Conservation (phyloP, 2,113 vertebrate species). For the Atlantisia rogersi region DNA sequence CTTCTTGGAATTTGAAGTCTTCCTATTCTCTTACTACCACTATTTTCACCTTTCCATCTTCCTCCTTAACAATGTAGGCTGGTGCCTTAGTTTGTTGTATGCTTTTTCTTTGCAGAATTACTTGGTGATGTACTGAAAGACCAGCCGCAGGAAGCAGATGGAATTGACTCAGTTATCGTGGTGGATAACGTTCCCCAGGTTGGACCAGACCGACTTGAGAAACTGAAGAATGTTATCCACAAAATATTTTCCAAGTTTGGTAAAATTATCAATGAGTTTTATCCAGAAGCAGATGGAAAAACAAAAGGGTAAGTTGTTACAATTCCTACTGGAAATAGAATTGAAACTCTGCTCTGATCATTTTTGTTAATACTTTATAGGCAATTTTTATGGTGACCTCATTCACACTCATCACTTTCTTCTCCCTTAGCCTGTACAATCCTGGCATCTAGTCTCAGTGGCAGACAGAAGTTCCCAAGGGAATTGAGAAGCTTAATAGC, state of each 20-base stretch:
- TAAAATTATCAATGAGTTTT: conserved; percentile 95
- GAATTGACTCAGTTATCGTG: conserved; percentile 94
- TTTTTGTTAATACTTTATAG: neutral
- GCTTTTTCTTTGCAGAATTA: conserved; percentile 71
- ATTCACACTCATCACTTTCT: neutral
- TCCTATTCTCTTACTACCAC: neutral
- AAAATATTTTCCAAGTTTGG: conserved; percentile 99
- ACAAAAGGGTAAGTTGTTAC: conserved; percentile 88
- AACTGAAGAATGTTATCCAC: conserved; percentile 96
- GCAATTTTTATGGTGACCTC: neutral
- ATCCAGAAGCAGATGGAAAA: conserved; percentile 90
- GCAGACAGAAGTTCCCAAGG: neutral
- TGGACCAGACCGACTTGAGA: conserved; percentile 92
- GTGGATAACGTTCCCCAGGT: conserved; percentile 98
- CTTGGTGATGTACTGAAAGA: conserved; percentile 89
- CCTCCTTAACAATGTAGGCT: neutral
- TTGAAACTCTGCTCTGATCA: neutral
- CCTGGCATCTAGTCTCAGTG: neutral
- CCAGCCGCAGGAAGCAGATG: conserved; percentile 91
- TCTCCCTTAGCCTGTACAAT: neutral
- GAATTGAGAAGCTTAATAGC: neutral
- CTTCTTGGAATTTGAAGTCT: neutral
- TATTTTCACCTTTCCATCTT: neutral
- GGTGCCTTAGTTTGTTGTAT: neutral
- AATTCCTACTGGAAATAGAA: neutral